Base-by-base conservation (phyloP, 2,888 invertebrate species). In the Latheticus oryzae region DNA sequence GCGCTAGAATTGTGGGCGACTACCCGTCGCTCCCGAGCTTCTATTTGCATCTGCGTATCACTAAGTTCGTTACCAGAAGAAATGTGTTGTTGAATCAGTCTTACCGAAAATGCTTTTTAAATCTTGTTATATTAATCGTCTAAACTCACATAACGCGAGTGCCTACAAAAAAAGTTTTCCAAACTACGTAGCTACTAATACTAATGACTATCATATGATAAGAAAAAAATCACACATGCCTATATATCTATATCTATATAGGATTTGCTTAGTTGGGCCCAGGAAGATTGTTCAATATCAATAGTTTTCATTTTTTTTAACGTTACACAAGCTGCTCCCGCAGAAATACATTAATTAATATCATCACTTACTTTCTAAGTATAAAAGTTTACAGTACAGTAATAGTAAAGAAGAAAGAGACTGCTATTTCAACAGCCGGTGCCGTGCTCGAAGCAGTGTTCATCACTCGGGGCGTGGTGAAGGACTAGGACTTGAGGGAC, bases 81-180 rank as follows among this genome's bases (percentile, higher is more conserved):
- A 77, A 78, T 77, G 75, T 78, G 77, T 78, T 75, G 75, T 76
- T 75, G 71, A 72, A 77, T 78, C 79, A 78, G 78, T 79, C 79
- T 78, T 78, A 78, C 78, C 78, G 78, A 79, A 78, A 76, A 76
- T 72, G 67, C 68, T 74, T 73, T 68, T 62, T 62, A 59, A 52
- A 62, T 58, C 60, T 61, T 64, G 38, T 57, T 56, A 9, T 47
- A 43, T n/a, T n/a, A n/a, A n/a, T n/a, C 47, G 30, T 24, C 32
- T 60, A 57, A 60, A 64, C 63, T 67, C 63, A 50, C 64, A 65
- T 62, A 64, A 65, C 51, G 51, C 51, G 9, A 38, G 43, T 63
- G 67, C 62, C 65, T 50, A 45, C 45, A 37, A 45, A 52, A 30
- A 45, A 45, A 45, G 32, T 45, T 26, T 19, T 54, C 43, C 38